Evolutionary conservation across 1,140 invertebrate species (phyloP), one percentile per base, ranked within the genome.

Genomic region (Apis laboriosa): DNA sequence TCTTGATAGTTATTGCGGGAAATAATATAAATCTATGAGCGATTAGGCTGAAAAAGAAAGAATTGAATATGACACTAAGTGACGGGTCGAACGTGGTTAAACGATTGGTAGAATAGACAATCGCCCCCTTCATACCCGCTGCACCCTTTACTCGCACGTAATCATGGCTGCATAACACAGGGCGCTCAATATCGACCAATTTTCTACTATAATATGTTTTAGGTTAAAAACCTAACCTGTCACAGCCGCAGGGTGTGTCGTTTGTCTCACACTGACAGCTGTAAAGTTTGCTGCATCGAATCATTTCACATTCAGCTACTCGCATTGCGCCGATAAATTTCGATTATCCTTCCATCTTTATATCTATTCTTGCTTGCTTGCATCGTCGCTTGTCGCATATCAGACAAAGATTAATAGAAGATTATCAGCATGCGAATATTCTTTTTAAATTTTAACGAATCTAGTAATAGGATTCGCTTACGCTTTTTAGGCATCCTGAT

Each of bases 91-190:
- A 78, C 49, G 67, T 43, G 19, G 58, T 28, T 49, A 34, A 55
- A 64, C 24, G 75, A 83, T 60, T 34, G 67, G 28, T 64, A 68
- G 51, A 84, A 43, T 34, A 51, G 73, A 75, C 61, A 24, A 63
- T 80, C 63, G 86, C 76, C 88, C 88, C 90, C 85, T 88, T 80
- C 80, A 73, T 84, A 79, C 74, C 76, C 80, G 82, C 89, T 92
- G 92, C 91, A 92, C 92, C 91, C 90, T 90, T 89, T 72, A 76
- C 88, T 87, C 81, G 84, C 90, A 88, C 89, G 91, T 91, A 93
- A 93, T 93, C 88, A 93, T 93, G 93, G 93, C 93, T 92, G 92
- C 90, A 92, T 91, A 90, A 89, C 84, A 89, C 86, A 88, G 88
- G 90, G 89, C 88, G 90, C 89, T 84, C 80, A 24, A 64, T 90